phyloP scores from a whole-genome alignment of 2,888 invertebrate species.

The Monopis laevigella region DNA sequence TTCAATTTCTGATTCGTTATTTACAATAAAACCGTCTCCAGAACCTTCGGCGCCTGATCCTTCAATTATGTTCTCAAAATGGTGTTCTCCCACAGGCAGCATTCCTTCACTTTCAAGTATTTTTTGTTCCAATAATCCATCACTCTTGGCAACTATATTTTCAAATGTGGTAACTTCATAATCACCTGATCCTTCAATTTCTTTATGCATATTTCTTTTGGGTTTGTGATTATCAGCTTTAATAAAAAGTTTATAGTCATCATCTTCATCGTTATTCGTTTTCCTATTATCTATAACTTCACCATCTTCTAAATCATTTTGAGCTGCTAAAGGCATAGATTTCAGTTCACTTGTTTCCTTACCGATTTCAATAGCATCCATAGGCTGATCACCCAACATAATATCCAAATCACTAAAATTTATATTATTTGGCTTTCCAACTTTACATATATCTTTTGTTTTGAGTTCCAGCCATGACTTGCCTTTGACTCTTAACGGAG shows the following conservation, averaged over 20 bases:
- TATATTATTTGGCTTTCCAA: constrained; percentile 30
- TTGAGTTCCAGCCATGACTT: constrained; percentile 68
- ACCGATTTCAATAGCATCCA: constrained; percentile 40
- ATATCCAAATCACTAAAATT: constrained; percentile 56
- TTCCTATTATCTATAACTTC: constrained; percentile 37
- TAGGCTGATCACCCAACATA: constrained; percentile 72
- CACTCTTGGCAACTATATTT: constrained; percentile 25
- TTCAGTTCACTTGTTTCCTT: constrained; percentile 46
- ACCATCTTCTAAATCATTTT: constrained; percentile 49
- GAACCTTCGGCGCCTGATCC: constrained; percentile 50
- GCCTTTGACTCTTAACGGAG: constrained; percentile 59
- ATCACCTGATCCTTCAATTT: constrained; percentile 52
- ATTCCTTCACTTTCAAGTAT: constrained; percentile 32
- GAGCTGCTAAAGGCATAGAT: constrained; percentile 41
- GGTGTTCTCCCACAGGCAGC: constrained; percentile 28
- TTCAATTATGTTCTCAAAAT: constrained; percentile 41
- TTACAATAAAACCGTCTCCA: constrained; percentile 26
- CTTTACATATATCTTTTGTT: constrained; percentile 62
- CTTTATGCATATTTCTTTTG: constrained; percentile 27
- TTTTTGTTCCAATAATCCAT: constrained; percentile 24
- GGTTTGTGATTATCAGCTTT: constrained; percentile 34
- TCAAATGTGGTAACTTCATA: constrained; percentile 51
- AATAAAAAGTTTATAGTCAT: constrained; percentile 45
- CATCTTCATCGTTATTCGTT: constrained; percentile 34
- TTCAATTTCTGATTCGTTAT: constrained; percentile 21